Evolutionary conservation across 2,888 invertebrate genomes (phyloP), one percentile per base, ranked within the genome.

Genomic region (Teleiodes luculella): DNA sequence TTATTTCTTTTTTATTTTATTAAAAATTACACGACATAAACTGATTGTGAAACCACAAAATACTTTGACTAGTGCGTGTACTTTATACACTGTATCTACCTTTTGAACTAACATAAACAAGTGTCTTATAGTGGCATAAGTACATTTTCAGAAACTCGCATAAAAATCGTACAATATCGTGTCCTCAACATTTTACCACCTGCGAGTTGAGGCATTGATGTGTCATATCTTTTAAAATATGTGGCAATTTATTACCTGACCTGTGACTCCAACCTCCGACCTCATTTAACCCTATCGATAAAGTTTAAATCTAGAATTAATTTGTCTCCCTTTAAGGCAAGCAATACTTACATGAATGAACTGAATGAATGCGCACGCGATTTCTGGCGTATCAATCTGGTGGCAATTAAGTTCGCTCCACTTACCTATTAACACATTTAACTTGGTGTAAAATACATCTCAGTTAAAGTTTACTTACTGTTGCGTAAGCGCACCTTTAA

Each of bases 361-460:
- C n/a, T 24, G 24, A 24, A 63, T 59, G 60, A 68, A 63, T 57
- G 48, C 51, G 35, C 13, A 8, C 16, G 31, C 30, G 72, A 67
- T 66, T 67, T 64, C 67, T 68, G 71, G 72, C 74, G 71, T 76
- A 80, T 83, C 80, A 83, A 83, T 83, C 80, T 43, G 13, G 78
- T 70, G 60, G 71, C 76, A 82, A 83, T 83, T 80, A 81, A 72
- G 67, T 58, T 54, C 68, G 79, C 78, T 76, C 81, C 74, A 80
- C 71, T 80, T 80, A 78, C 81, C 79, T 70, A 78, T 83, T 83
- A 82, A 80, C 80, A 78, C 72, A 74, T 76, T 76, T 82, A 76
- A 74, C 70, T 56, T 57, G 58, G 61, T 64, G 75, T 76, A 74
- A 79, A 81, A 77, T 78, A 77, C 78, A 77, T 76, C 74, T 66